Evolutionary conservation across 2,797 vertebrate species (phyloP).

Genomic region (Sciurus carolinensis): DNA sequence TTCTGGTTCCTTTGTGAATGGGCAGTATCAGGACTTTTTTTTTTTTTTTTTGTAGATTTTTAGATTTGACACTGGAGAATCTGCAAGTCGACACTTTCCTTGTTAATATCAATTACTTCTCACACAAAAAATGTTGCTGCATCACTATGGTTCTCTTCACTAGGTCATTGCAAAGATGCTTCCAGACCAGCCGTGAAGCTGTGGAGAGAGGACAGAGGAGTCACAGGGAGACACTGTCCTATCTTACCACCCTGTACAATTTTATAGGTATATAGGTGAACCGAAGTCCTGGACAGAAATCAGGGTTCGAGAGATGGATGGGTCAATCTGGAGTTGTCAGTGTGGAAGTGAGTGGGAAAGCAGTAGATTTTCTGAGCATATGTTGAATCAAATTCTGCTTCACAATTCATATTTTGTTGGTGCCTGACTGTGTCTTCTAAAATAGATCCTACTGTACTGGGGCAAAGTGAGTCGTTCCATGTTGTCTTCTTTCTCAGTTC

Average conservation of each 20-base stretch:
- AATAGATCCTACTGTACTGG: slow-evolving; percentile 11
- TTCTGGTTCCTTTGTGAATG: background rate
- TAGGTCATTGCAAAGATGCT: background rate
- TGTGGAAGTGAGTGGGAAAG: background rate
- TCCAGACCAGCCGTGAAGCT: background rate
- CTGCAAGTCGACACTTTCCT: background rate
- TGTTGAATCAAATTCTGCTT: background rate
- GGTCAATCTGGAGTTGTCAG: background rate
- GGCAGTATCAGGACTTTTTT: background rate
- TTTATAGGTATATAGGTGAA: background rate
- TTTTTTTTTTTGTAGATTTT: background rate
- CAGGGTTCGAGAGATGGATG: background rate
- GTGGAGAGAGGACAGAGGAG: background rate
- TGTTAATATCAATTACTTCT: background rate
- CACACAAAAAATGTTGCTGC: background rate
- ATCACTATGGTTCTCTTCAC: background rate
- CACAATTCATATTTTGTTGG: background rate
- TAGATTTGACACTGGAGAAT: background rate
- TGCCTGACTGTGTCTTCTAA: slow-evolving; percentile 48
- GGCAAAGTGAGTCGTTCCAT: slow-evolving; percentile 25
- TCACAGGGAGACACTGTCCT: background rate
- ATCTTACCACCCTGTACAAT: background rate
- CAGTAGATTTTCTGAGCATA: background rate
- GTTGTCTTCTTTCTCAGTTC: slow-evolving; percentile 22
- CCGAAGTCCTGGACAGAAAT: background rate